Conservation (phyloP, 2,113 vertebrate genomes). For the Callipepla squamata region DNA sequence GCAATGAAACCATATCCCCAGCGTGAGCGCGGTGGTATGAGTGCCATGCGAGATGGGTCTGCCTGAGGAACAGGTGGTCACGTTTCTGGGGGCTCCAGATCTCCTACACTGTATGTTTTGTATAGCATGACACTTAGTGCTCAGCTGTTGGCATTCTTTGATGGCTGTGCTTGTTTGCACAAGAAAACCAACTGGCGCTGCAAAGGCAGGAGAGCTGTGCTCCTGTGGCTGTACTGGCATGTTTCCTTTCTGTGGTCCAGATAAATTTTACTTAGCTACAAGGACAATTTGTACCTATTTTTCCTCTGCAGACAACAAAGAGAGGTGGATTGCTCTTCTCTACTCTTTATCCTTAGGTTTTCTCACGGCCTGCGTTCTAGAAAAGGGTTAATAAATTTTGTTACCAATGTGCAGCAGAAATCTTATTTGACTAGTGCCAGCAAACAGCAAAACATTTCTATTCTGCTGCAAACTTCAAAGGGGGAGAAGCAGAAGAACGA, state of each 20-base stretch:
- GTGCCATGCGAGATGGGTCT: not conserved
- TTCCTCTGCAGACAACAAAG: not conserved
- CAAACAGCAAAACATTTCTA: constrained; percentile 11
- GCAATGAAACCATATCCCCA: not conserved
- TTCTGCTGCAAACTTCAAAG: constrained; percentile 42
- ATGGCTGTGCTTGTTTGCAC: not conserved
- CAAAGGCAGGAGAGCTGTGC: not conserved
- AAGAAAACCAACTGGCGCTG: not conserved
- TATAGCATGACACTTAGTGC: not conserved
- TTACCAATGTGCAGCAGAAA: not conserved
- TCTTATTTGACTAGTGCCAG: not conserved
- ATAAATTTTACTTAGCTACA: not conserved
- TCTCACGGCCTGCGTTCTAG: not conserved
- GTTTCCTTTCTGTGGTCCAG: not conserved
- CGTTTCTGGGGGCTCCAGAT: not conserved
- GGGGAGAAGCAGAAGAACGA: not conserved
- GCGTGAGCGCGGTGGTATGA: not conserved
- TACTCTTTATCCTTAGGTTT: not conserved
- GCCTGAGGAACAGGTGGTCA: constrained; percentile 61
- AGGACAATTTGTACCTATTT: not conserved
- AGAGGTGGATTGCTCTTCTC: not conserved
- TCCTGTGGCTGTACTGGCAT: not conserved
- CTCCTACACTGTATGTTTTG: not conserved
- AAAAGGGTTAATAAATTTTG: not conserved
- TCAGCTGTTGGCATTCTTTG: constrained; percentile 71